Evolutionary conservation across 2,888 invertebrate species (phyloP).

Genomic region (Cephalotes varians): DNA sequence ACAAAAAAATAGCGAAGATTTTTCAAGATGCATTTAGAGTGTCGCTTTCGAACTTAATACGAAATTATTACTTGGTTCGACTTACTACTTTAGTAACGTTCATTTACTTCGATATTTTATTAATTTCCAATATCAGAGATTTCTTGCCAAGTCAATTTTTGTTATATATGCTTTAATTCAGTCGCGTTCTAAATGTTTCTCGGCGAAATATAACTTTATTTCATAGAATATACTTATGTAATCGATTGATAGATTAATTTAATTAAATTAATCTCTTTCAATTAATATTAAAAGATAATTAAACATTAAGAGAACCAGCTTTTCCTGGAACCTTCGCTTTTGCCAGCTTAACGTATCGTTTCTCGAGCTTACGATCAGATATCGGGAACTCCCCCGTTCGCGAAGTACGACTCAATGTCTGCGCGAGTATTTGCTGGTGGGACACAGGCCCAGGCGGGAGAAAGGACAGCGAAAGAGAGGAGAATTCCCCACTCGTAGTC

Average conservation of each 20-base stretch:
- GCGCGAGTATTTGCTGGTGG: slow-evolving; percentile 26
- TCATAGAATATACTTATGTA: too few species aligned
- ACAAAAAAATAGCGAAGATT: background rate
- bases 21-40: background rate
- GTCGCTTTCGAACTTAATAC: background rate
- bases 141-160: background rate
- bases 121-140: background rate
- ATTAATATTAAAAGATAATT: background rate
- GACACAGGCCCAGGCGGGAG: background rate
- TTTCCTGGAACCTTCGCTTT: background rate
- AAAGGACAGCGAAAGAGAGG: background rate
- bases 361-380: background rate
- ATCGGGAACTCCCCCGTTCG: background rate
- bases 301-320: background rate
- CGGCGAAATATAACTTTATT: too few species aligned
- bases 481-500: slow-evolving; percentile 54
- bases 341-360: too few species aligned
- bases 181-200: background rate
- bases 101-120: background rate
- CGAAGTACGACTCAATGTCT: background rate
- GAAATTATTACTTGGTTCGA: background rate
- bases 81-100: background rate
- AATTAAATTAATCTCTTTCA: background rate
- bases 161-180: background rate
- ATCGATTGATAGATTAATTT: background rate